Percentiles rank a stretch among this genome's conserved stretches.
These are phyloP conservation scores for Nannospalax galili DNA, from an alignment of 2,113 vertebrate species.

Conservation along the genomic window DNA sequence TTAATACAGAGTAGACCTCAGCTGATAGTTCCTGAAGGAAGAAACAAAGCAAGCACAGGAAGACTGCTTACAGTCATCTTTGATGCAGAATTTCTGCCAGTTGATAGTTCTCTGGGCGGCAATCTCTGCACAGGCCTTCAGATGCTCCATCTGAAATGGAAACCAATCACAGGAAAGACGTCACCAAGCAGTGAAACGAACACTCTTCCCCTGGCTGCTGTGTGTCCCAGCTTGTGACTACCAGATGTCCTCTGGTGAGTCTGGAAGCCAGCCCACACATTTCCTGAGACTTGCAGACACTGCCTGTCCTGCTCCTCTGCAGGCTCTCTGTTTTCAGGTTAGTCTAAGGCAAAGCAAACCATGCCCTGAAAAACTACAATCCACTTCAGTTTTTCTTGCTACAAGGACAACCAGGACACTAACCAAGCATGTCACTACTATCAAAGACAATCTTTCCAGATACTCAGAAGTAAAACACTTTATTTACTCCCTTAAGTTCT, in stretches of 20 bases:
- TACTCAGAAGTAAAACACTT: not conserved
- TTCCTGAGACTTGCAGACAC: not conserved
- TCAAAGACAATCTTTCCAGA: not conserved
- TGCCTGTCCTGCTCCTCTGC: not conserved
- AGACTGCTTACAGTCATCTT: slow-evolving; percentile 96
- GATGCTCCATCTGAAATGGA: slow-evolving; percentile 95
- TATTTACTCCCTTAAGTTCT: not conserved
- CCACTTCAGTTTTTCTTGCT: not conserved
- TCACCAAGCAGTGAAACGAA: not conserved
- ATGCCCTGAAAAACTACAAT: not conserved
- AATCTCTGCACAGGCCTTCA: slow-evolving; percentile 99
- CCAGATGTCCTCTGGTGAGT: not conserved
- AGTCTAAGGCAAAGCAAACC: not conserved
- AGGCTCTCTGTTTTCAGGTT: not conserved
- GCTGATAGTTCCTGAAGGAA: not conserved
- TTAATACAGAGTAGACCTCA: not conserved
- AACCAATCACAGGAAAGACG: not conserved
- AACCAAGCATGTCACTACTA: not conserved
- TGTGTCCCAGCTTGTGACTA: too few species aligned
- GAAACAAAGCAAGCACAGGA: not conserved
- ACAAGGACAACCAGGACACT: not conserved
- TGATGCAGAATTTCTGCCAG: slow-evolving; percentile 99
- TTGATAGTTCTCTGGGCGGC: slow-evolving; percentile 97
- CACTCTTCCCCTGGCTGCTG: too few species aligned
- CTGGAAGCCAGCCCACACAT: not conserved